Evolutionary conservation across 2,888 invertebrate genomes (phyloP).

Genomic region (Cryptosula pallasiana): DNA sequence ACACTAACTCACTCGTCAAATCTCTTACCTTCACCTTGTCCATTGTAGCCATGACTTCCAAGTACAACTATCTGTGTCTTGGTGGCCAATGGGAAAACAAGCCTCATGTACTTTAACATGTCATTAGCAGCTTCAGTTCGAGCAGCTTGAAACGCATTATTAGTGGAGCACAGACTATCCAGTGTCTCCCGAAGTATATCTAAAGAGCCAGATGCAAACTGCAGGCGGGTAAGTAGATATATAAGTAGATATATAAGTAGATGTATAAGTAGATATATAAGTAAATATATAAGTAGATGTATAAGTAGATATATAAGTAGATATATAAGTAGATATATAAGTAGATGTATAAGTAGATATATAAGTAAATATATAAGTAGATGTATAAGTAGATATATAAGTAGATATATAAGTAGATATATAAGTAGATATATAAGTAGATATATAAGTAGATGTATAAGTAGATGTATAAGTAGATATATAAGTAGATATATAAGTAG

Average conservation of each 20-base stretch:
- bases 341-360: not conserved
- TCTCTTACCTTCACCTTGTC: constrained; percentile 11
- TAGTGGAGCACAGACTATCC: not conserved
- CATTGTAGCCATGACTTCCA: constrained; percentile 3
- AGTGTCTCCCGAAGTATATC: constrained; percentile 8
- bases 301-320: too few species aligned
- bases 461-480: too few species aligned
- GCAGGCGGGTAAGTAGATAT: not conserved
- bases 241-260: not conserved
- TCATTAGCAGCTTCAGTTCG: not conserved
- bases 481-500: too few species aligned
- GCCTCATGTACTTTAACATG: constrained; percentile 13
- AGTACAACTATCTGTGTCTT: not conserved
- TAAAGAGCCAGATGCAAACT: too few species aligned
- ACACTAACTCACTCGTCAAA: too few species aligned
- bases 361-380: too few species aligned
- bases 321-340: not conserved
- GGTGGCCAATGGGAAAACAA: constrained; percentile 15
- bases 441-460: too few species aligned
- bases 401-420: not conserved
- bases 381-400: too few species aligned
- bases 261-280: too few species aligned
- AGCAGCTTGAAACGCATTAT: not conserved
- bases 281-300: too few species aligned
- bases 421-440: not conserved